Conservation (phyloP, 2,888 invertebrate genomes). For the Heliconius charithonia region DNA sequence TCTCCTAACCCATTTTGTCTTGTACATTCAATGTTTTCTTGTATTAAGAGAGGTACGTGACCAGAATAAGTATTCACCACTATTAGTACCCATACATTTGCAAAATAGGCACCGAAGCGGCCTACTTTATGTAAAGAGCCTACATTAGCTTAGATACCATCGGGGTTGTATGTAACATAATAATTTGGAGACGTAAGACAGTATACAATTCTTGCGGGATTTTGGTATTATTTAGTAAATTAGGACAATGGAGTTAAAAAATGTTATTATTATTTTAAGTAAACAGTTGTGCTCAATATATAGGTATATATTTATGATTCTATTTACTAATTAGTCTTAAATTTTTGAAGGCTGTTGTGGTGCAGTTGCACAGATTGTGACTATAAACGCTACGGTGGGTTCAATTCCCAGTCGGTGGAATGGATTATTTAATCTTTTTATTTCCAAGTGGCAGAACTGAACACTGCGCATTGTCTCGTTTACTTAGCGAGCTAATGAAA, state of each 20-base stretch:
- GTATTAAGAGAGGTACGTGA: constrained; percentile 70
- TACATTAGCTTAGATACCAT: constrained; percentile 46
- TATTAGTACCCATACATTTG: constrained; percentile 49
- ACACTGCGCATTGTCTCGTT: too few relatives aligned
- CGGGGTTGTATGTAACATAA: constrained; percentile 42
- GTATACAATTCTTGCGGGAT: background rate
- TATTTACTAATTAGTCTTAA: too few relatives aligned
- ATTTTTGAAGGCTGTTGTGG: too few relatives aligned
- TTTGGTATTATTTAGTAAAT: constrained; percentile 14
- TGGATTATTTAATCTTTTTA: too few relatives aligned
- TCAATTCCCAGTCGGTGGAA: too few relatives aligned
- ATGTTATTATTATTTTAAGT: too few relatives aligned
- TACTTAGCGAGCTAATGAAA: too few relatives aligned
- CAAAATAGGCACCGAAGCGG: constrained; percentile 45
- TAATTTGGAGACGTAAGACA: constrained; percentile 36
- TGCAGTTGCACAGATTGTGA: too few relatives aligned
- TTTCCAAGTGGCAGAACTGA: too few relatives aligned
- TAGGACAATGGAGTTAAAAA: background rate
- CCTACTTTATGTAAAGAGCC: constrained; percentile 47
- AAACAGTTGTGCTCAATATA: background rate
- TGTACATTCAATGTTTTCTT: constrained; percentile 73
- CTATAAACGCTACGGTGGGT: too few relatives aligned
- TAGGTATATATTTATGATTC: background rate
- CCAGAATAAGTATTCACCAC: constrained; percentile 57
- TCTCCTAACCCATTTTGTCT: constrained; percentile 64